Conservation (phyloP, 2,797 vertebrate species). For the Pitangus sulphuratus region DNA sequence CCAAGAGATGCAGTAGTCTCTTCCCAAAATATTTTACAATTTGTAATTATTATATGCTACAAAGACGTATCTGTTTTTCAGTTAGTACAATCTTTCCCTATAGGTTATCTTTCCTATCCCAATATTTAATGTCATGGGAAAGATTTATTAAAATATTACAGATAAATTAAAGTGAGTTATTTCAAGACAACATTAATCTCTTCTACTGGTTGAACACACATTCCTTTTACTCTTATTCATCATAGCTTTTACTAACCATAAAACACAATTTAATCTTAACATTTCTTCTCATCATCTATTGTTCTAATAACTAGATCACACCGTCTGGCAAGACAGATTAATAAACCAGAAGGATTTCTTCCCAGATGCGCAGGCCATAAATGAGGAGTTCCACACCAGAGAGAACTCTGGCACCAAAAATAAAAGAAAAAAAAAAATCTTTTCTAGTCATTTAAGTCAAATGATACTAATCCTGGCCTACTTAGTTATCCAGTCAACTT, state of each 20-base stretch:
- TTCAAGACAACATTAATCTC: background rate
- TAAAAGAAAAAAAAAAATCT: background rate
- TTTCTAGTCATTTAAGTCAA: background rate
- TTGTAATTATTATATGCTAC: background rate
- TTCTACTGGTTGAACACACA: background rate
- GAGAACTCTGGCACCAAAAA: background rate
- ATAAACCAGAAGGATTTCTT: conserved; percentile 13
- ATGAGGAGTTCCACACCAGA: background rate
- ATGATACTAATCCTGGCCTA: background rate
- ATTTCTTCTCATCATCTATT: background rate
- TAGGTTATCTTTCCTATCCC: background rate
- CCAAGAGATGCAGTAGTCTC: background rate
- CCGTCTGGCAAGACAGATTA: background rate
- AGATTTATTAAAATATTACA: conserved; percentile 4
- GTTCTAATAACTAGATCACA: background rate
- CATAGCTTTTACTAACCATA: background rate
- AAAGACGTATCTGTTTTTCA: background rate
- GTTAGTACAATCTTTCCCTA: background rate
- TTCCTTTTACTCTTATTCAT: background rate
- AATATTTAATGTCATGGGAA: background rate
- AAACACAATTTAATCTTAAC: background rate
- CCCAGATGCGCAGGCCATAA: background rate
- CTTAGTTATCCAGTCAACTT: background rate
- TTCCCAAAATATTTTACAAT: background rate
- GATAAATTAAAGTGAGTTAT: background rate